These are phyloP conservation scores for Gopherus flavomarginatus DNA, from an alignment of 2,113 vertebrate species.

Conservation along the genomic window DNA sequence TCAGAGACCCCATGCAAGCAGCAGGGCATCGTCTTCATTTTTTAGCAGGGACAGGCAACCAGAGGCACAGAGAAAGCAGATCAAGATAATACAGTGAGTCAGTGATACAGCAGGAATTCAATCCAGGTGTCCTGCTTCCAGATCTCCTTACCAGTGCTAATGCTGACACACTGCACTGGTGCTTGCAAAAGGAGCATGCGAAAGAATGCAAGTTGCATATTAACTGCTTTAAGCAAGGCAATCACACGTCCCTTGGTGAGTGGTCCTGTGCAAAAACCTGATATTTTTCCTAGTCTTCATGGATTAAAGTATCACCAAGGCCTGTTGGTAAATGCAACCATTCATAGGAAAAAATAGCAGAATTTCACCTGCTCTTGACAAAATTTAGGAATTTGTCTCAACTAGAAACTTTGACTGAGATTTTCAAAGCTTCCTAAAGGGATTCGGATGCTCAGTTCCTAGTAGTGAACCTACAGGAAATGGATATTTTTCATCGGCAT, in stretches of 20 bases:
- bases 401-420: neutral
- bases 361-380: neutral
- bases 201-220: rapidly evolving
- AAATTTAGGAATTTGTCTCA: neutral
- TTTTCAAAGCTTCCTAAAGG: neutral
- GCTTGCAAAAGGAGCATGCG: rapidly evolving
- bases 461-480: neutral
- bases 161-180: rapidly evolving
- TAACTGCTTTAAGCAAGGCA: neutral
- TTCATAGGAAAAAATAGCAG: neutral
- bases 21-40: neutral
- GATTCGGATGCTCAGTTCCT: neutral
- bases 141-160: neutral
- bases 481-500: neutral
- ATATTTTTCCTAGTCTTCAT: neutral
- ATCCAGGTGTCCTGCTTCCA: neutral
- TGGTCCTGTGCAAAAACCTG: rapidly evolving
- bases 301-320: constrained; percentile 4
- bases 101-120: neutral
- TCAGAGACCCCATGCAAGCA: neutral
- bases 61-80: neutral
- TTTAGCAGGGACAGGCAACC: neutral
- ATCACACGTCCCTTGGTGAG: rapidly evolving
- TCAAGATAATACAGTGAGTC: neutral
- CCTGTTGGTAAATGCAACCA: rapidly evolving